These are phyloP conservation scores for Leptinotarsa rubiginosa DNA, from an alignment of 2,888 invertebrate species.

Conservation along the genomic window DNA sequence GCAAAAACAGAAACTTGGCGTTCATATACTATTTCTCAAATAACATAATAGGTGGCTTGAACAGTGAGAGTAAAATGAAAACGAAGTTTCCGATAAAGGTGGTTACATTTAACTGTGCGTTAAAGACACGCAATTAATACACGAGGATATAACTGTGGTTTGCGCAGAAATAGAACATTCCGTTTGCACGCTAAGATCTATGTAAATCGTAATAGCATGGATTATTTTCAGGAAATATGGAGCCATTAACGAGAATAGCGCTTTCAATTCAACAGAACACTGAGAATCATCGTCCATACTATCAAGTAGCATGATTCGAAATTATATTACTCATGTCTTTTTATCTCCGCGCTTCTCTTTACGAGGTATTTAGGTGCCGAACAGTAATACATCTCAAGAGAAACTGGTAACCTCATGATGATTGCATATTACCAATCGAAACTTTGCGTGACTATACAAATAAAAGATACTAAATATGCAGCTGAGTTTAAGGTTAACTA, in stretches of 20 bases:
- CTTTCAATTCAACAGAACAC: conserved; percentile 2
- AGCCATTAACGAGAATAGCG: conserved; percentile 8
- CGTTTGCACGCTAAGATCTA: conserved; percentile 5
- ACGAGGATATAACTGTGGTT: conserved; percentile 16
- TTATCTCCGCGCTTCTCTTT: not conserved
- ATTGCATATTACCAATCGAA: not conserved
- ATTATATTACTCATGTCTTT: conserved; percentile 2
- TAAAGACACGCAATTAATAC: conserved; percentile 8
- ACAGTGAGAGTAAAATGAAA: conserved; percentile 15
- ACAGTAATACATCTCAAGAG: not conserved
- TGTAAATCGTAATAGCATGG: conserved; percentile 17
- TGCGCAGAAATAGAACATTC: conserved; percentile 4
- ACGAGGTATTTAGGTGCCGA: not conserved
- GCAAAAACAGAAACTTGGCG: too few species aligned
- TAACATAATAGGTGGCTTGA: not conserved
- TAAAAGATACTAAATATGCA: not conserved
- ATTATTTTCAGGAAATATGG: conserved; percentile 19
- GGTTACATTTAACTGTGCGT: not conserved
- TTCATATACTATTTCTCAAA: not conserved
- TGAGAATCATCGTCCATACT: not conserved
- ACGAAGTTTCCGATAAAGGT: not conserved
- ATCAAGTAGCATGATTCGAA: not conserved
- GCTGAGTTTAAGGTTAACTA: too few species aligned
- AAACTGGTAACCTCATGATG: not conserved
- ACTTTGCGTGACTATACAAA: not conserved